Evolutionary conservation across 2,113 vertebrate genomes (phyloP).

Genomic region (Trichomycterus rosablanca): DNA sequence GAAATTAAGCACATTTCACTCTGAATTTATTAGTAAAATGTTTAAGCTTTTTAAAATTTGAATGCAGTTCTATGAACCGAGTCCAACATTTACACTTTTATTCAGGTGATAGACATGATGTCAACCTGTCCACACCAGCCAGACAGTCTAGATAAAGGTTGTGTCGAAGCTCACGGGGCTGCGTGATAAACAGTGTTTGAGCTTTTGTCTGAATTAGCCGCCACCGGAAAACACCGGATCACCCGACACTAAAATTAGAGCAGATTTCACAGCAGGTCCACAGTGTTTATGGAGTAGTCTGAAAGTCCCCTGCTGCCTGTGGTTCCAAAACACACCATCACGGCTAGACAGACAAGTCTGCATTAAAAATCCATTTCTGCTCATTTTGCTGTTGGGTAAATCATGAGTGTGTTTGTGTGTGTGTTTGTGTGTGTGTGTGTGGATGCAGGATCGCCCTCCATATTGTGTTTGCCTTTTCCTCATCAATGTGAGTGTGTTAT

Average conservation of each 20-base stretch:
- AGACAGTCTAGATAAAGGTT: too few relatives aligned
- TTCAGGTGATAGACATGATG: not conserved
- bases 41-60: too few relatives aligned
- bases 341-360: not conserved
- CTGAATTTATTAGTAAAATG: too few relatives aligned
- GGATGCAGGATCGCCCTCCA: too few relatives aligned
- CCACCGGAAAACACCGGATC: conserved; percentile 3
- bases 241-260: conserved; percentile 38
- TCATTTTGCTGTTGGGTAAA: not conserved
- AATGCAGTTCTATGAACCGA: too few relatives aligned
- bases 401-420: not conserved
- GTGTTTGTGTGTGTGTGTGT: conserved; percentile 19
- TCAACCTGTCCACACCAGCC: not conserved
- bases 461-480: too few relatives aligned
- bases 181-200: too few relatives aligned
- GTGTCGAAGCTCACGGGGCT: too few relatives aligned
- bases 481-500: too few relatives aligned
- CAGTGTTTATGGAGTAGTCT: conserved; percentile 43
- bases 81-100: too few relatives aligned
- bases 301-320: conserved; percentile 13
- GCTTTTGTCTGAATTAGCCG: conserved; percentile 31
- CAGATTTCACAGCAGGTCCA: conserved; percentile 31
- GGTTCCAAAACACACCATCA: conserved; percentile 21
- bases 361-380: not conserved
- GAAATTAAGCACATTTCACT: too few relatives aligned